Conservation (phyloP, 2,888 invertebrate species). For the Isoperla grammatica region DNA sequence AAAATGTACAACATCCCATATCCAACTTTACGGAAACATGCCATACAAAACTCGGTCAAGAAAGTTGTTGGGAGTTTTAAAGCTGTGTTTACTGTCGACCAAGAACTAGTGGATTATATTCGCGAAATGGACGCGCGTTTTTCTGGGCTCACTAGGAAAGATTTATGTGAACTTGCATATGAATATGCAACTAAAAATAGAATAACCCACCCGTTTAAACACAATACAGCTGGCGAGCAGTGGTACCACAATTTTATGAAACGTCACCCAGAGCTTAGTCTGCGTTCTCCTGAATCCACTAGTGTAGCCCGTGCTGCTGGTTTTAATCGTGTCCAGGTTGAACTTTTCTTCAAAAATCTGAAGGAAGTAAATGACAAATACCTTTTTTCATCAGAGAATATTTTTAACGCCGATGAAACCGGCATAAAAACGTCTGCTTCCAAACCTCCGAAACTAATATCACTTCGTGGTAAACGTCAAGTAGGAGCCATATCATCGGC, state of each 20-base stretch:
- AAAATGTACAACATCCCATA: no score
- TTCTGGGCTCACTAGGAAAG: no score
- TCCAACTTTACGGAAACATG: no score
- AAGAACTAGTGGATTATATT: no score
- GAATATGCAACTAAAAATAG: no score
- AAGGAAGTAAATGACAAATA: slow-evolving; percentile 14
- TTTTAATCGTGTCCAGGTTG: slow-evolving; percentile 39
- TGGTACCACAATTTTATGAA: slow-evolving; percentile 37
- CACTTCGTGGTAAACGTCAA: slow-evolving; percentile 36
- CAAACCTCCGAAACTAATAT: slow-evolving; percentile 16
- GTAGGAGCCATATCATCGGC: slow-evolving; percentile 38
- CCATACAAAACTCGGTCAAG: no score
- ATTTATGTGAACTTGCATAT: no score
- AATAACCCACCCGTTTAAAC: no score
- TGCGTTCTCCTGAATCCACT: slow-evolving; percentile 36
- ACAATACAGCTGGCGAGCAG: slow-evolving; percentile 26
- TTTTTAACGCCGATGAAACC: slow-evolving; percentile 25
- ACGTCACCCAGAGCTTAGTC: slow-evolving; percentile 33
- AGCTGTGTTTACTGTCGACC: no score
- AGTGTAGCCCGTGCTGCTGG: slow-evolving; percentile 35
- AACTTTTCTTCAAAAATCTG: slow-evolving; percentile 43
- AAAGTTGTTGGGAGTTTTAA: no score
- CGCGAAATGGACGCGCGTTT: no score
- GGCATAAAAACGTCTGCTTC: slow-evolving; percentile 26
- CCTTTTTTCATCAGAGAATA: slow-evolving; percentile 9